These are phyloP conservation scores for Nasalis larvatus DNA, from an alignment of 2,113 vertebrate species.

Conservation along the genomic window DNA sequence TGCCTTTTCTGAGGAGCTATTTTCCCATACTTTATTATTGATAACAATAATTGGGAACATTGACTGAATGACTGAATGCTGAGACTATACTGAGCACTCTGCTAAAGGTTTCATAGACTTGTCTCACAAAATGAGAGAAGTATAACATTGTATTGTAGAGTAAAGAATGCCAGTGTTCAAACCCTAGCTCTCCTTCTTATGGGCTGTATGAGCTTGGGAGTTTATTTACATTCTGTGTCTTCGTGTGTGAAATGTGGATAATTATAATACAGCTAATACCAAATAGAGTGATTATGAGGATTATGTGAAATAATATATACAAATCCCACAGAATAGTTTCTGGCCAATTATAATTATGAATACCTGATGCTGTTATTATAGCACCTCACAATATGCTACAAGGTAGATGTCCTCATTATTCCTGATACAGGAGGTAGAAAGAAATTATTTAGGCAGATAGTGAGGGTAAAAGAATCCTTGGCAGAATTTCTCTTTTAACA, in stretches of 20 bases:
- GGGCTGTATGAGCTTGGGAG: background rate
- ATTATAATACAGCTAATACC: background rate
- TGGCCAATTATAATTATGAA: background rate
- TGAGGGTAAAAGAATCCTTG: too few relatives aligned
- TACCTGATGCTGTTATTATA: background rate
- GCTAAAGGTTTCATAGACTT: background rate
- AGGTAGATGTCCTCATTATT: background rate
- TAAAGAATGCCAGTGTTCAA: background rate
- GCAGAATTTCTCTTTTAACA: too few relatives aligned
- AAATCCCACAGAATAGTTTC: background rate
- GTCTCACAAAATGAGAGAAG: background rate
- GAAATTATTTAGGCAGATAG: too few relatives aligned
- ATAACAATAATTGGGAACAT: background rate
- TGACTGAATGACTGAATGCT: background rate
- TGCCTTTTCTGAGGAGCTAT: background rate
- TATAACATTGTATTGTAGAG: background rate
- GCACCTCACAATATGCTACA: background rate
- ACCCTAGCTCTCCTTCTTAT: background rate
- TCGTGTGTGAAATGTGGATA: background rate
- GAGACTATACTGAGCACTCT: background rate
- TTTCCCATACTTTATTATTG: background rate
- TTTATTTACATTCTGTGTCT: background rate
- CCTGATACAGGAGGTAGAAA: background rate
- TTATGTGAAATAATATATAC: background rate
- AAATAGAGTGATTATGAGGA: background rate